Evolutionary conservation across 2,888 invertebrate species (phyloP), one percentile per base, ranked within the genome.

Genomic region (Ferrisia virgata): DNA sequence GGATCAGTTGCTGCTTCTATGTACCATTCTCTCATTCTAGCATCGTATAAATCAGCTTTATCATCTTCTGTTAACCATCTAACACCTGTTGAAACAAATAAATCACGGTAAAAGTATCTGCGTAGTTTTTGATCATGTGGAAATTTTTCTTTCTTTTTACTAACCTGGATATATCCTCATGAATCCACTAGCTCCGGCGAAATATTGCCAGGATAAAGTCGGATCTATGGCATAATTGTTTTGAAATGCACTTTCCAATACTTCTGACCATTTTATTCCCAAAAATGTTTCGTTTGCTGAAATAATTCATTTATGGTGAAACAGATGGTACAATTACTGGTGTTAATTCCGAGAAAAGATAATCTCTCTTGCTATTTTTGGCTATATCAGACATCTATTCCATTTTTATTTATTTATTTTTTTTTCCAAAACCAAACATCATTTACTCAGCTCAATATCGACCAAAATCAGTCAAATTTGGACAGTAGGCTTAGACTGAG

Each of bases 1-100:
- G 98, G 97, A 87, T 97, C 97, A 0, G 98, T 97, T 0, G 99
- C 97, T 0, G 98, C 98, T 90, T 98, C 96, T 86, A 99, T 97
- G 88, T 97, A 99, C 98, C 98, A 98, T 64, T 96, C 95, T 85
- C 95, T 91, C 72, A 95, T 94, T 83, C 98, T 92, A 87, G 97
- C 98, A 89, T 99, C 99, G 89, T 96, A 99, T 85, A 91, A 92
- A 89, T 99, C 99, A 47, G 95, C 94, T 72, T 94, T 93, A 86
- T 93, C 92, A 2, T 22, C 58, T 2, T 40, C 15, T 8, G 39
- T 11, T 86, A 91, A 91, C 95, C 95, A 95, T 87, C 92, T 92
- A 90, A 94, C 93, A 79, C 95, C 95, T 90, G 87, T 39, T 87
- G 87, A 78, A 85, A 18, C 18, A 72, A 81, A 43, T n/a, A 36